Conservation (phyloP, 2,888 invertebrate species). For the Scaeva pyrastri region DNA sequence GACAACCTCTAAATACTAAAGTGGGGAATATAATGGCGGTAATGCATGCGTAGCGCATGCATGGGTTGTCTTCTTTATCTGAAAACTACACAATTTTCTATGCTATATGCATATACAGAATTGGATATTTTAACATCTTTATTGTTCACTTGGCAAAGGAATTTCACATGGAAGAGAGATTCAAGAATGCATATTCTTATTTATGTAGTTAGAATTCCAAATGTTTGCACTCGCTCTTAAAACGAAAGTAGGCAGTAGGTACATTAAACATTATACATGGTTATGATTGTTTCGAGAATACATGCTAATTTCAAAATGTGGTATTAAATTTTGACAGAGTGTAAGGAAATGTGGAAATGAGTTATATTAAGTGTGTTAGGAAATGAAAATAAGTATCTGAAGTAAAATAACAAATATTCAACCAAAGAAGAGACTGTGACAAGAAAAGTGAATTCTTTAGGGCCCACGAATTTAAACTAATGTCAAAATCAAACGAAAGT, state of each 20-base stretch:
- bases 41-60: constrained; percentile 44
- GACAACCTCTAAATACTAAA: constrained; percentile 27
- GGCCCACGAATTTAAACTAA: no score
- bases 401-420: no score
- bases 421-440: no score
- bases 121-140: constrained; percentile 1
- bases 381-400: no score
- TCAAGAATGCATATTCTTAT: constrained; percentile 18
- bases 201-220: constrained; percentile 14
- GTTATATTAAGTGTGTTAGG: no score
- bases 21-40: constrained; percentile 27
- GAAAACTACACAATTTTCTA: constrained; percentile 25
- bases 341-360: no score
- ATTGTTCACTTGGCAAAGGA: constrained; percentile 39
- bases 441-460: no score
- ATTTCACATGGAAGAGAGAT: constrained; percentile 17
- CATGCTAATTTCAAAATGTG: no score
- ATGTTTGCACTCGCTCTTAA: constrained; percentile 1
- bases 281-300: neutral
- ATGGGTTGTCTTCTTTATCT: constrained; percentile 35
- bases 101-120: neutral
- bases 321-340: no score
- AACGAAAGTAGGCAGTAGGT: constrained; percentile 21
- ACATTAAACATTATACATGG: no score
- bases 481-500: no score